Evolutionary conservation across 2,113 vertebrate genomes (phyloP).

Genomic region (Danio rerio): DNA sequence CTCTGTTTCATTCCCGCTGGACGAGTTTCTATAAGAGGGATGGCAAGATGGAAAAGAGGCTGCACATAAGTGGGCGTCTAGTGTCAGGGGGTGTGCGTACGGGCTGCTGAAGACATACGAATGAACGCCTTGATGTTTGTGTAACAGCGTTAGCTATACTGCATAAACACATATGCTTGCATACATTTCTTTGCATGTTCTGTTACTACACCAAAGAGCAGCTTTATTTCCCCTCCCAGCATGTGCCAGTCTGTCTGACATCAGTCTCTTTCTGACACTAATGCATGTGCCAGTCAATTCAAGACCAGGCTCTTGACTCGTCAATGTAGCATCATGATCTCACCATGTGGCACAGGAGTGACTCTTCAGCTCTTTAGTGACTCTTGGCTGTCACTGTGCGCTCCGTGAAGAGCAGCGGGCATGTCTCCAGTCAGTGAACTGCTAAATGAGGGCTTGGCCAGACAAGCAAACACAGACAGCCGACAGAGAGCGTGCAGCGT

Average conservation of each 20-base stretch:
- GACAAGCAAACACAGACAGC: slow-evolving; percentile 17
- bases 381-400: slow-evolving; percentile 20
- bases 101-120: slow-evolving; percentile 23
- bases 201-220: slow-evolving; percentile 16
- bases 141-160: slow-evolving; percentile 16
- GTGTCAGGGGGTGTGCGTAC: slow-evolving; percentile 8
- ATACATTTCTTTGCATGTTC: slow-evolving; percentile 19
- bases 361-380: slow-evolving; percentile 33
- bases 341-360: slow-evolving; percentile 42
- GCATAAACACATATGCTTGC: slow-evolving; percentile 37
- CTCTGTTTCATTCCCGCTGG: slow-evolving; percentile 22
- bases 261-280: slow-evolving; percentile 27
- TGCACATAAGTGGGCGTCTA: slow-evolving; percentile 22
- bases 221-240: slow-evolving; percentile 39
- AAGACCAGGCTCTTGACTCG: slow-evolving; percentile 29
- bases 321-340: slow-evolving; percentile 10
- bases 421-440: slow-evolving; percentile 30
- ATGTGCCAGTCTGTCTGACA: slow-evolving; percentile 40
- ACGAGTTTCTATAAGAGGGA: slow-evolving; percentile 6
- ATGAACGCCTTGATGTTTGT: slow-evolving; percentile 41
- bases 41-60: slow-evolving; percentile 15
- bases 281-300: slow-evolving; percentile 2
- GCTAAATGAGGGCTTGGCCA: slow-evolving; percentile 34
- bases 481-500: slow-evolving; percentile 47
- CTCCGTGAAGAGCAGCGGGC: neutral